Evolutionary conservation across 2,113 vertebrate species (phyloP), one percentile per base, ranked within the genome.

Genomic region (Laticauda laticaudata): DNA sequence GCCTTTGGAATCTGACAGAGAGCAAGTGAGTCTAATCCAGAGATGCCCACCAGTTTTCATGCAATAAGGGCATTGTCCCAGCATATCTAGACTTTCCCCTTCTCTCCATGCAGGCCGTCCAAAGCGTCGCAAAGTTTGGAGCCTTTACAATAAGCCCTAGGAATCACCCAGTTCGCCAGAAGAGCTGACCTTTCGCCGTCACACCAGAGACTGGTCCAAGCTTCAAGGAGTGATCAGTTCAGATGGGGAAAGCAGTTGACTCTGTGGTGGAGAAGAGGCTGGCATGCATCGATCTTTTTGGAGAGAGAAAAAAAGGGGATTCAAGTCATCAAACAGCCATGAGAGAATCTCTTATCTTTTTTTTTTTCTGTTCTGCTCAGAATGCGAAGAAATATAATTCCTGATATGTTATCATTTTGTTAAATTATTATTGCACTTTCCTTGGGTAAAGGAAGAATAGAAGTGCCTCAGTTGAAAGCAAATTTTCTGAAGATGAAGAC

Each of bases 161-260:
- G 95, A 90, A 43, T 24, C 45, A 56, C 64, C 92, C 0, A 94
- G 93, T 61, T 21, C 56, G 0, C 53, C 92, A 6, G 93, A 93
- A 1, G 95, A 95, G 0, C 94, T 96, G 0, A 75, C 5, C 1
- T 85, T 91, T 55, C 95, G 29, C 59, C 5, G 94, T 51, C 11
- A 91, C 89, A 3, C 95, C 7, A 93, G 96, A 11, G 97, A 97
- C 54, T 97, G 97, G 97, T 97, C 97, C 55, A 97, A 98, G 61
- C 97, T 99, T 92, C 96, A 94, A 4, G 98, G 98, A 23, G 96
- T 99, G 95, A 98, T 99, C 94, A 99, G 98, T 69, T 98, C 98
- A 34, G 98, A 98, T 0, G 97, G 94, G 1, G 98, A 98, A 89
- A 99, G 98, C 51, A 96, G 97, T 92, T 98, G 95, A 98, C 5